Evolutionary conservation across 2,113 vertebrate genomes (phyloP).

Genomic region (Zootoca vivipara): DNA sequence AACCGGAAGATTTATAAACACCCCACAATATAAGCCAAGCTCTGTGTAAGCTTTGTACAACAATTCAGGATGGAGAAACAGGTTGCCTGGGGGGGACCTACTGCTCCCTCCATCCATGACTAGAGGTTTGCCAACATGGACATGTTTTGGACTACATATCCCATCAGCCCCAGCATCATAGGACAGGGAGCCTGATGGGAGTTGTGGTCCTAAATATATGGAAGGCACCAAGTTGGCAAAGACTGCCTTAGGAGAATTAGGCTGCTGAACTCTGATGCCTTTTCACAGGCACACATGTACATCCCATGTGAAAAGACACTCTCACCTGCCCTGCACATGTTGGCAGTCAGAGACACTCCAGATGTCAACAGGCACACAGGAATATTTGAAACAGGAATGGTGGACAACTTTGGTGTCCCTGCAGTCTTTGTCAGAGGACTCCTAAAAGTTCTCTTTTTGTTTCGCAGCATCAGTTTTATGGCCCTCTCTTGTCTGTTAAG

Average conservation of each 20-base stretch:
- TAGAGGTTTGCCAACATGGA: too few relatives aligned
- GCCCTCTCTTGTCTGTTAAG: constrained; percentile 61
- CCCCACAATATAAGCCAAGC: too few relatives aligned
- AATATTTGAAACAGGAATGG: constrained; percentile 4
- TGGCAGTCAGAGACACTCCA: background rate
- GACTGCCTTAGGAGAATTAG: too few relatives aligned
- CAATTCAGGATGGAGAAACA: too few relatives aligned
- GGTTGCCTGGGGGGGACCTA: too few relatives aligned
- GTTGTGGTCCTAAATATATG: background rate
- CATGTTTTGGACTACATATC: too few relatives aligned
- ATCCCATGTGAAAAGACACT: background rate
- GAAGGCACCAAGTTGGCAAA: background rate
- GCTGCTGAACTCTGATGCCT: too few relatives aligned
- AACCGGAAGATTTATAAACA: too few relatives aligned
- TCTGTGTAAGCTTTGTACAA: too few relatives aligned
- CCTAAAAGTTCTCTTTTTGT: constrained; percentile 63
- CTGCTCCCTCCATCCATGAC: too few relatives aligned
- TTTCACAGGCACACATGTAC: too few relatives aligned
- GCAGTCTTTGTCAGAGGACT: constrained; percentile 32
- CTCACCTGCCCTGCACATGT: background rate
- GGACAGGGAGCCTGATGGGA: background rate
- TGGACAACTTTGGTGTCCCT: constrained; percentile 53
- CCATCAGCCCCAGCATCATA: background rate
- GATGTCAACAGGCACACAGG: constrained; percentile 22
- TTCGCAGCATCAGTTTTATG: constrained; percentile 64